These are phyloP conservation scores for Boulengerochromis microlepis DNA, from an alignment of 2,113 vertebrate genomes.

Conservation along the genomic window DNA sequence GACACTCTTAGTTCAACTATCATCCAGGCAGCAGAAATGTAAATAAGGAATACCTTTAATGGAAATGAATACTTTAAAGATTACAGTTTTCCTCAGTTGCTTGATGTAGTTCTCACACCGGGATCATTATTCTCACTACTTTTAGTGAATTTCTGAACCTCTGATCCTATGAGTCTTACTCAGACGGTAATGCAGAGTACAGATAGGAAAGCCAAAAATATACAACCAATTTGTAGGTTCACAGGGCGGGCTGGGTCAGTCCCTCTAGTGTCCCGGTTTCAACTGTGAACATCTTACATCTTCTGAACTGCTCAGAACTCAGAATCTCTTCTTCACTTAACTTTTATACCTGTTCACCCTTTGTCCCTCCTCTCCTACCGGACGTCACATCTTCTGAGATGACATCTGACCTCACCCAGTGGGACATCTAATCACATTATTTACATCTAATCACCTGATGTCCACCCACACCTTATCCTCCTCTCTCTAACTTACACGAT, in stretches of 20 bases:
- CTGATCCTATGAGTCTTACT: not conserved
- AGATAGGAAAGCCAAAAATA: not conserved
- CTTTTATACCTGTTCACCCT: fast-evolving
- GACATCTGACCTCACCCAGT: not conserved
- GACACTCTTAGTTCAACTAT: fast-evolving
- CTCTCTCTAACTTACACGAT: not conserved
- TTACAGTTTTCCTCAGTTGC: not conserved
- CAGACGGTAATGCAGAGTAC: not conserved
- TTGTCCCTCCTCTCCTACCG: not conserved
- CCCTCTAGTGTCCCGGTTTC: not conserved
- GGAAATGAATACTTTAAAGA: not conserved
- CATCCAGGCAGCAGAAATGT: not conserved
- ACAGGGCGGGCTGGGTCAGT: not conserved
- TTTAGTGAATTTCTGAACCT: not conserved
- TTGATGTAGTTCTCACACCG: not conserved
- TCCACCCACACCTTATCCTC: not conserved
- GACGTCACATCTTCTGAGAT: not conserved
- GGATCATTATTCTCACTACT: not conserved
- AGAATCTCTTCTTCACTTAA: not conserved
- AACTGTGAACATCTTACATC: not conserved
- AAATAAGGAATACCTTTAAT: not conserved
- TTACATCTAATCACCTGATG: not conserved
- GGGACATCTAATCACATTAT: not conserved
- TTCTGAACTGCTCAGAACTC: not conserved
- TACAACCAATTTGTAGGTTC: not conserved